Evolutionary conservation across 2,113 vertebrate species (phyloP), one percentile per base, ranked within the genome.

Genomic region (Catharus fuscescens): DNA sequence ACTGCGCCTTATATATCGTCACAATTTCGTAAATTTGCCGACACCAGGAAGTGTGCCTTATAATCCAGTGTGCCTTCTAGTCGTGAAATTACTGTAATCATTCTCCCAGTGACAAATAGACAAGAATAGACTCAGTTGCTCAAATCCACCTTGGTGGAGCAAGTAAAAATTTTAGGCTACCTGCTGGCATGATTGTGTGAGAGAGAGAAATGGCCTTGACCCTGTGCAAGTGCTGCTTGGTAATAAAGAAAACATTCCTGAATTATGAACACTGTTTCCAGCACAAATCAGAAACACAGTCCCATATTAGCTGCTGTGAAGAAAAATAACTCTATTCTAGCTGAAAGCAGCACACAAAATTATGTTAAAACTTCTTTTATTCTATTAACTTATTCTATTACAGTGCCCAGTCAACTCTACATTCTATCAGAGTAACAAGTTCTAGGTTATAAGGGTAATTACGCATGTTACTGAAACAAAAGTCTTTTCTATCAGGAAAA

Each of bases 101-200:
- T 79, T 84, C 65, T 91, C 28, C 17, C 20, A 36, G 32, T 83
- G 72, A 73, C 52, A 73, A 8, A 28, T 1, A 48, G n/a, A 59
- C 26, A 91, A 91, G 50, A 94, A 86, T 6, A 86, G 34, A 53
- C 18, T 70, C 45, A 64, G 14, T 21, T 81, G 31, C 18, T 84
- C 65, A 81, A 38, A 57, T 17, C 18, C 42, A 50, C 18, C 15
- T 74, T 48, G 36, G 34, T 36, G 64, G 9, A 74, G 29, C 32
- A 60, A 73, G 19, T 31, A 44, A 28, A 80, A 71, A 25, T 59
- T 90, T 47, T 34, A 47, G 53, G 7, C 47, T 38, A 34, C n/a
- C 15, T 0, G 0, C 54, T 61, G 54, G 20, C 61, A 82, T 0
- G 1, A 53, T 18, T 7, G 8, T 67, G 24, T 66, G 28, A 1